Conservation (phyloP, 2,888 invertebrate genomes). For the Prosopocoilus inquinatus region DNA sequence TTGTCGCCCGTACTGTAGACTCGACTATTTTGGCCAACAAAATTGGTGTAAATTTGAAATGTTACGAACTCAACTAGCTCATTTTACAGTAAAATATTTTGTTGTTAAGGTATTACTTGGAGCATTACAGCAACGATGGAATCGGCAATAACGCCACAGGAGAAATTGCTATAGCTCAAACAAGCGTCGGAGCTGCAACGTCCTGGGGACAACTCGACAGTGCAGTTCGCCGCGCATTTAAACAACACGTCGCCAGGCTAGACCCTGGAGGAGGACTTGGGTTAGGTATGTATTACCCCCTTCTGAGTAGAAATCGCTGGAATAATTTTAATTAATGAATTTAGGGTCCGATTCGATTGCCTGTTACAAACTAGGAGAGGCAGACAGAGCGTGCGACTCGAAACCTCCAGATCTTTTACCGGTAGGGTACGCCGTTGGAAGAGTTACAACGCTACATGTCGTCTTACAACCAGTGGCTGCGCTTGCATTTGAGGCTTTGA, state of each 20-base stretch:
- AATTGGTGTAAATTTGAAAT: too few species aligned
- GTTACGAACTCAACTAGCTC: too few species aligned
- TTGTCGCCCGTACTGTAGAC: too few species aligned
- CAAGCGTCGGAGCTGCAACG: constrained; percentile 88
- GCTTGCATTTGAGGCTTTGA: constrained; percentile 91
- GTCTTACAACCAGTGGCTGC: constrained; percentile 85
- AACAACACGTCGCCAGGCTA: constrained; percentile 89
- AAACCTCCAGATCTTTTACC: constrained; percentile 87
- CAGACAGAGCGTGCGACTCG: constrained; percentile 75
- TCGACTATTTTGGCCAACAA: too few species aligned
- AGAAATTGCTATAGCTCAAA: constrained; percentile 80
- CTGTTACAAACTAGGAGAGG: constrained; percentile 91
- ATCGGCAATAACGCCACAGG: constrained; percentile 50
- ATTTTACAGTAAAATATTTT: too few species aligned
- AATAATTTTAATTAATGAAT: constrained; percentile 2
- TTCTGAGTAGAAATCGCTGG: too few species aligned
- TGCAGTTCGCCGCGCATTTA: constrained; percentile 87
- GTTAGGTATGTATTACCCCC: constrained; percentile 44
- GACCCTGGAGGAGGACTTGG: constrained; percentile 91
- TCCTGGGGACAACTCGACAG: constrained; percentile 95
- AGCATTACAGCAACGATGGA: constrained; percentile 48
- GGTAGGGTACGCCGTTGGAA: constrained; percentile 90
- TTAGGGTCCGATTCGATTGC: constrained; percentile 76
- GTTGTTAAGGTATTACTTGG: constrained; percentile 40
- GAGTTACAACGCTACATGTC: constrained; percentile 81